Conservation (phyloP, 2,113 vertebrate species). For the Cinclus mexicanus region DNA sequence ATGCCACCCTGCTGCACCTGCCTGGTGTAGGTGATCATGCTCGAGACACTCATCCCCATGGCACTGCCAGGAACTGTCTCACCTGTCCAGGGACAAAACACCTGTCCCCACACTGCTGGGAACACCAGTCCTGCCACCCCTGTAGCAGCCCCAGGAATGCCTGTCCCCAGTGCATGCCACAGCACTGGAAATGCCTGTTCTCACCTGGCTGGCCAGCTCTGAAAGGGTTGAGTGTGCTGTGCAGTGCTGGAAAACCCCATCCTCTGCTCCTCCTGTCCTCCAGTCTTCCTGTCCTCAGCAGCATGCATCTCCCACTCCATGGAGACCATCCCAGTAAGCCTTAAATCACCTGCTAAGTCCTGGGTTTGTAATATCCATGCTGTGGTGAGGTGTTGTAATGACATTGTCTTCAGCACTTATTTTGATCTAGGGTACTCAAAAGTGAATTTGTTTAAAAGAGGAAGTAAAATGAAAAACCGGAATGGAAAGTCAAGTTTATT, state of each 20-base stretch:
- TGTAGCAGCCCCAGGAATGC: neutral
- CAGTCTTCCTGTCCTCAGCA: neutral
- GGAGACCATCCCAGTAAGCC: neutral
- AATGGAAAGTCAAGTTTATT: neutral
- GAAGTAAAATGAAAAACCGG: neutral
- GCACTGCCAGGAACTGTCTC: accelerated
- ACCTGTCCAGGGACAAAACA: neutral
- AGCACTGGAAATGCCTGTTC: constrained; percentile 12
- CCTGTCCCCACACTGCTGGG: accelerated
- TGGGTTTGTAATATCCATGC: neutral
- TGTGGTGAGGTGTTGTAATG: accelerated
- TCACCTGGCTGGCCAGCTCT: neutral
- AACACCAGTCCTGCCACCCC: neutral
- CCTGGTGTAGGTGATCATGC: accelerated
- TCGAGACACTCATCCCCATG: neutral
- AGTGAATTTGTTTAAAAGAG: neutral
- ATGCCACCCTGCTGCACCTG: neutral
- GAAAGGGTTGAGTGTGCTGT: neutral
- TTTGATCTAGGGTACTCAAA: neutral
- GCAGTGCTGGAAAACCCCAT: neutral
- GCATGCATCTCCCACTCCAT: neutral
- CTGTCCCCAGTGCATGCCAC: accelerated
- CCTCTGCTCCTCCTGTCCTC: neutral
- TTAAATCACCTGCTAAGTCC: neutral
- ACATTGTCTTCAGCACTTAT: accelerated